Evolutionary conservation across 1,140 invertebrate species (phyloP), one percentile per base, ranked within the genome.

Genomic region (Protaetia brevitarsis): DNA sequence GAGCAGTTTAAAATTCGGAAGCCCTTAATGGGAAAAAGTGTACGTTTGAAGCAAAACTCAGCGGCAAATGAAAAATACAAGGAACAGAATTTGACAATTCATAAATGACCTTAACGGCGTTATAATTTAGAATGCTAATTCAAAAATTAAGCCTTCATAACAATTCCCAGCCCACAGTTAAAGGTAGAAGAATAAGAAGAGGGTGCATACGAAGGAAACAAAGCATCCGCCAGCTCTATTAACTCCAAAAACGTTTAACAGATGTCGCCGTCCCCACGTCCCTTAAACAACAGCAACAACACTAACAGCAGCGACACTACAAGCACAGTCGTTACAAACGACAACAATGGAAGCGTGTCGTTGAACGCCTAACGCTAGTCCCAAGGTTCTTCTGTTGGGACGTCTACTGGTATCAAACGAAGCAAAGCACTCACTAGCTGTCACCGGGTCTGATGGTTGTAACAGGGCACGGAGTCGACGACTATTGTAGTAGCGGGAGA

Each of bases 231-330:
- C 21, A 51, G 41, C 19, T 51, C 26, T 51, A 51, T 51, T 51
- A 51, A 51, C 41, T 51, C 26, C 19, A 51, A 51, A 23, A 23
- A 23, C n/a, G 41, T 51, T 23, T 51, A 51, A 51, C 26, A 51
- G 41, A 51, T 51, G 41, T 23, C 19, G 26, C 21, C 16, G 21
- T 16, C 26, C 41, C 26, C 7, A 16, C 16, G 41, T 51, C 26
- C 41, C 26, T 51, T n/a, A n/a, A n/a, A n/a, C 41, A 51, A 51
- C 41, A 23, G 19, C 13, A 23, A 51, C 19, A 23, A 51, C 34
- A 16, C 11, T 16, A 37, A 37, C 41, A 51, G 26, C 41, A 19
- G 26, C 41, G 26, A 51, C 21, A 51, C 41, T 23, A 51, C 41
- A 19, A 51, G 19, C 19, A 7, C 19, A n/a, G 13, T 19, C n/a